Base-by-base conservation (phyloP, 2,888 invertebrate genomes). In the Ochropleura plecta region DNA sequence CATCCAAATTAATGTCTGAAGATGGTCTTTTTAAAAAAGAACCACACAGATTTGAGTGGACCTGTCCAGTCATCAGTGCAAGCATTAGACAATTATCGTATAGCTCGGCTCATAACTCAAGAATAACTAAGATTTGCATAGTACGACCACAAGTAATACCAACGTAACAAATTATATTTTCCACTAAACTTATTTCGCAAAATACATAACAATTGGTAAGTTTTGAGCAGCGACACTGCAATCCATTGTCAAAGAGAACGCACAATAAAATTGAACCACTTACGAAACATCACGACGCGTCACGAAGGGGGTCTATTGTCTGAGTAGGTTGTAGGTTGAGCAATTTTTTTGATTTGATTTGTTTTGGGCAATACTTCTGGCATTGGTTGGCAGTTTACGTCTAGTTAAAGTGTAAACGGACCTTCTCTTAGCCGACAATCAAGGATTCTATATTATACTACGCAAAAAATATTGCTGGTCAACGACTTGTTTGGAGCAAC, bases 221-320 rank as follows among this genome's bases (percentile, higher is more conserved):
- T 82, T 82, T 80, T 63, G 59, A 82, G 51, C 16, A 73, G 76
- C 76, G 70, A 78, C 81, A 83, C 64, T 86, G 88, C 89, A 91
- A 90, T 77, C 90, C 80, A 91, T 90, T 90, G 90, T 90, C 90
- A 90, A 87, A 90, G 86, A 76, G 49, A 49, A 70, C 49, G 74
- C 63, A 78, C 85, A 90, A 86, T 86, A 87, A 90, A 90, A 90
- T 87, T 88, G 87, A 83, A 84, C 73, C 12, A 63, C 63, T 86
- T 86, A 70, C 68, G 73, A 76, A 73, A 86, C 55, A 12, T 53
- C 62, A 59, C 48, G 76, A 81, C 78, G 78, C 81, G 86, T 81
- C 86, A 88, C 76, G 88, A 81, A 71, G 69, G 48, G 10, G 60
- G 3, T 62, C 72, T 65, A 86, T 88, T 87, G 88, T 87, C 30